phyloP scores from a whole-genome alignment of 2,113 vertebrate species.

The Holacanthus passer region DNA sequence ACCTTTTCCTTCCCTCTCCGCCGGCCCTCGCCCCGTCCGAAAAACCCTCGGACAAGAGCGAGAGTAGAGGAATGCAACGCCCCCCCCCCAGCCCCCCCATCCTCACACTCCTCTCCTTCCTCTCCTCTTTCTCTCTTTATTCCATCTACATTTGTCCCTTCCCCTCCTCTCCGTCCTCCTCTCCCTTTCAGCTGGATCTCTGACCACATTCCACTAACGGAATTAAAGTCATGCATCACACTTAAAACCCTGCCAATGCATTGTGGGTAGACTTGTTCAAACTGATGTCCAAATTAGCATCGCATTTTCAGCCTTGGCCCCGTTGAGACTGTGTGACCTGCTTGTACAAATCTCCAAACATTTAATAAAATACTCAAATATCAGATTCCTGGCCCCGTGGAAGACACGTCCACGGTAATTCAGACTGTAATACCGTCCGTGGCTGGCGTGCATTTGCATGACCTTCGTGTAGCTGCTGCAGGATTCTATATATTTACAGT shows the following conservation, averaged over 20 bases:
- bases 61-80: conserved; percentile 69
- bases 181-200: conserved; percentile 68
- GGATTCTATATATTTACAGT: conserved; percentile 50
- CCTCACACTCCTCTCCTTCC: conserved; percentile 37
- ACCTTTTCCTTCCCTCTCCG: conserved; percentile 64
- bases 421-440: background rate
- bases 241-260: conserved; percentile 81
- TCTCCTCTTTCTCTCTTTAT: conserved; percentile 58
- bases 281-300: conserved; percentile 82
- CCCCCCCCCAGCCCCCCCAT: background rate
- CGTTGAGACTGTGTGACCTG: conserved; percentile 50
- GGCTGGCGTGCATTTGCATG: conserved; percentile 5
- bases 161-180: conserved; percentile 61
- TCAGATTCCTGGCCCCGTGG: conserved; percentile 13
- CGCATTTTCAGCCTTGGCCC: conserved; percentile 57
- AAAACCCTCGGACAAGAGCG: conserved; percentile 57
- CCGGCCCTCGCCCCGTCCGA: conserved; percentile 64
- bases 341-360: conserved; percentile 61
- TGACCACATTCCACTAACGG: conserved; percentile 82
- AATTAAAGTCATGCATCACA: conserved; percentile 86
- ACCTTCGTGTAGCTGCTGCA: conserved; percentile 42
- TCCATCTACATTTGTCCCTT: conserved; percentile 68
- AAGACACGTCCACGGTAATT: conserved; percentile 32
- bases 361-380: conserved; percentile 54
- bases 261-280: conserved; percentile 81